phyloP scores from a whole-genome alignment of 2,797 vertebrate species.

The Lophotriccus pileatus region DNA sequence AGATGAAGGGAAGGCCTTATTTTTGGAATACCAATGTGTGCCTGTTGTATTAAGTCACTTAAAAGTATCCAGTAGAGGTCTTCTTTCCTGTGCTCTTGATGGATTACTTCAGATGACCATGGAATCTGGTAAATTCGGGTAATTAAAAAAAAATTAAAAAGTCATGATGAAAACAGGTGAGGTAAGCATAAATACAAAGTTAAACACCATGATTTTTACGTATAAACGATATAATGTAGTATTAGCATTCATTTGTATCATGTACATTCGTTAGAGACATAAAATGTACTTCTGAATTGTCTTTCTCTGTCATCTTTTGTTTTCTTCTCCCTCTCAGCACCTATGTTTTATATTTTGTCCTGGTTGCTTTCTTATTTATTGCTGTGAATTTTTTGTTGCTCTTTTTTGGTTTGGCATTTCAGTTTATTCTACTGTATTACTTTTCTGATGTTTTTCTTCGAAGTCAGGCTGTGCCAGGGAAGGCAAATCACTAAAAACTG shows the following conservation, averaged over 20 bases:
- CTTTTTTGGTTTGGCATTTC: background rate
- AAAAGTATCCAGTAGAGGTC: constrained; percentile 72
- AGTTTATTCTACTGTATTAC: background rate
- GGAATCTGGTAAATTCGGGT: constrained; percentile 82
- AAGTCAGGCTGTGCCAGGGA: background rate
- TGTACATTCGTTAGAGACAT: background rate
- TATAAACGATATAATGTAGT: background rate
- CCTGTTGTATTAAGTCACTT: constrained; percentile 78
- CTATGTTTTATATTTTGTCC: background rate
- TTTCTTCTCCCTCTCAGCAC: background rate
- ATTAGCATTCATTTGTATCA: background rate
- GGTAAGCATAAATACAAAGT: background rate
- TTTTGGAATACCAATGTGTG: constrained; percentile 83
- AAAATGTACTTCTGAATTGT: background rate
- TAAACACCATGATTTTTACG: background rate
- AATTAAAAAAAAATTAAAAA: background rate
- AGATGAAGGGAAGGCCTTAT: constrained; percentile 83
- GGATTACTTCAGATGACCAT: constrained; percentile 85
- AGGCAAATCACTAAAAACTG: background rate
- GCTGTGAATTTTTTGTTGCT: background rate
- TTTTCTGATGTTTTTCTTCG: background rate
- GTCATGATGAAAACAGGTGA: background rate
- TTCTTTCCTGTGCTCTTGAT: constrained; percentile 79
- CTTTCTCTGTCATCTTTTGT: background rate
- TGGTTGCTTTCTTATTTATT: background rate